A percentile compares a stretch with the other conserved stretches of the same genome.
Evolutionary conservation across 2,888 invertebrate genomes (phyloP).

Genomic region (Drosophila macrothrix): DNA sequence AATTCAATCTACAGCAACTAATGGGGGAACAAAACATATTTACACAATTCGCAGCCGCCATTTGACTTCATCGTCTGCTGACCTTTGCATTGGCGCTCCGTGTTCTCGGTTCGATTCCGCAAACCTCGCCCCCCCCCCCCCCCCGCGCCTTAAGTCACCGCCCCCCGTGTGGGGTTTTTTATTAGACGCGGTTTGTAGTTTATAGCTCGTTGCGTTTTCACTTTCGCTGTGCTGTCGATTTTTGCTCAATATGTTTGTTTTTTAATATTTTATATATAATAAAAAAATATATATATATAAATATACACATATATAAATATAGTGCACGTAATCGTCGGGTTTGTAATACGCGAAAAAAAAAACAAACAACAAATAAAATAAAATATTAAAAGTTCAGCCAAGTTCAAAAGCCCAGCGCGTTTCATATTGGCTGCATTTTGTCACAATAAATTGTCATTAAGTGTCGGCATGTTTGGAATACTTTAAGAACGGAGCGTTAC

Average conservation of each 20-base stretch:
- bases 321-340: background rate
- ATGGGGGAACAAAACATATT: conserved; percentile 47
- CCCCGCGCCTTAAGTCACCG: background rate
- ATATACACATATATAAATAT: background rate
- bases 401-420: conserved; percentile 59
- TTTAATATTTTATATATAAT: background rate
- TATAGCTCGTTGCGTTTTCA: conserved; percentile 53
- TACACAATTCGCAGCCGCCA: conserved; percentile 33
- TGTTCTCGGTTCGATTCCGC: conserved; percentile 8
- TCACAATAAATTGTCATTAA: conserved; percentile 57
- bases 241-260: conserved; percentile 7
- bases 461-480: conserved; percentile 26
- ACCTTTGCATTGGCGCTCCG: conserved; percentile 58
- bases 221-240: conserved; percentile 63
- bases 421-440: background rate
- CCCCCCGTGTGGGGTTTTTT: conserved; percentile 23
- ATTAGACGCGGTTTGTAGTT: conserved; percentile 64
- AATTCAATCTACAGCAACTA: conserved; percentile 81
- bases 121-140: background rate
- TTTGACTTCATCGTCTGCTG: conserved; percentile 59
- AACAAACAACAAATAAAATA: conserved; percentile 1
- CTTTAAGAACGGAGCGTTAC: conserved; percentile 1
- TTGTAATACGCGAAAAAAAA: background rate
- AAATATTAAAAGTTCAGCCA: conserved; percentile 21
- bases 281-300: background rate